These are phyloP conservation scores for Cotesia chilonis DNA, from an alignment of 1,140 invertebrate genomes.

Conservation along the genomic window DNA sequence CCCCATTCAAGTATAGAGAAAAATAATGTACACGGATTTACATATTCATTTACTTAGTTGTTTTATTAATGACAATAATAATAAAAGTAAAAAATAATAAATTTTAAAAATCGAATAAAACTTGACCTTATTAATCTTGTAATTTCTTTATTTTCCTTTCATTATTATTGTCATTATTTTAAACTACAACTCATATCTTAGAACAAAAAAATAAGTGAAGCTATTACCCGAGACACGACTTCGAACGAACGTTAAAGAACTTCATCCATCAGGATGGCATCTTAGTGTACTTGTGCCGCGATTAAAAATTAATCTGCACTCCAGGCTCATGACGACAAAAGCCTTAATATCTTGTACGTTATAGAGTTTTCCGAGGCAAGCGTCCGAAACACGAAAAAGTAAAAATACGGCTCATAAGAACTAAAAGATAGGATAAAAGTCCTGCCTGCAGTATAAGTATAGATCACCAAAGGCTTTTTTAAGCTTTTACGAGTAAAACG, in stretches of 20 bases:
- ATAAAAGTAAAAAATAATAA: too few species aligned
- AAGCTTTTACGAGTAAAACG: too few species aligned
- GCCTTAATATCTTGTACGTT: constrained; percentile 10
- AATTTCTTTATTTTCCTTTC: too few species aligned
- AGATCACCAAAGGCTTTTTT: too few species aligned
- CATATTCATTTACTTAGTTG: too few species aligned
- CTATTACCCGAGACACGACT: constrained; percentile 10
- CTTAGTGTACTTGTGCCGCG: constrained; percentile 43
- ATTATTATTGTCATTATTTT: neutral
- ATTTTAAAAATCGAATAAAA: too few species aligned
- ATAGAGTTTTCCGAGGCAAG: constrained; percentile 15
- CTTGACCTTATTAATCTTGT: too few species aligned
- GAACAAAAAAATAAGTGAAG: constrained; percentile 21
- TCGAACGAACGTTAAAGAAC: constrained; percentile 7
- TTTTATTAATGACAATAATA: too few species aligned
- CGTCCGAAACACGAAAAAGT: too few species aligned
- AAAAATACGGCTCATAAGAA: too few species aligned
- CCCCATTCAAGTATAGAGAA: too few species aligned
- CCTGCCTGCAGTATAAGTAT: neutral
- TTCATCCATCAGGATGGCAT: constrained; percentile 31
- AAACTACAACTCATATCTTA: neutral
- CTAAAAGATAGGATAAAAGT: neutral
- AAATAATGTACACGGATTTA: too few species aligned
- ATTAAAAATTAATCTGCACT: constrained; percentile 50
- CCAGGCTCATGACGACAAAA: constrained; percentile 33